Evolutionary conservation across 2,888 invertebrate genomes (phyloP).

Genomic region (Bombylius discolor): DNA sequence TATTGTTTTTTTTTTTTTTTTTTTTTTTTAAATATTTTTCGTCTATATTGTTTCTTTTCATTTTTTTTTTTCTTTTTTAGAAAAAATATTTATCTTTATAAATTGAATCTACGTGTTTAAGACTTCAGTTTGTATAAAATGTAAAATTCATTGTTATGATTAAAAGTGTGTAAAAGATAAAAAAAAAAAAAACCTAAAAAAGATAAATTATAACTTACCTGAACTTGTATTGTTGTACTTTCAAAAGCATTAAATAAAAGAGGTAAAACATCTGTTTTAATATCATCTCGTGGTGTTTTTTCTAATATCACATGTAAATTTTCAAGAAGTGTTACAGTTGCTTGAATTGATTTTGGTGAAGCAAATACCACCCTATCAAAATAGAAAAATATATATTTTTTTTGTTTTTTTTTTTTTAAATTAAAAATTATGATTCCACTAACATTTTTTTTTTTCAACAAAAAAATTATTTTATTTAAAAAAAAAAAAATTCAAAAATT

Average conservation of each 20-base stretch:
- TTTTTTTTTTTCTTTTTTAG: too few relatives aligned
- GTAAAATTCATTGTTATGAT: too few relatives aligned
- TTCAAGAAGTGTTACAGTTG: slow-evolving; percentile 77
- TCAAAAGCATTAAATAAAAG: slow-evolving; percentile 79
- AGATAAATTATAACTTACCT: slow-evolving; percentile 44
- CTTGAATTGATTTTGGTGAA: slow-evolving; percentile 68
- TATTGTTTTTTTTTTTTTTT: too few relatives aligned
- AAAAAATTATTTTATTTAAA: too few relatives aligned
- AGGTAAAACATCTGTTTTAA: slow-evolving; percentile 70
- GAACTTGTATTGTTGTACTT: slow-evolving; percentile 75
- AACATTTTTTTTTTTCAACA: background rate
- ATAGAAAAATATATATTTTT: background rate
- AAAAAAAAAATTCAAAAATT: too few relatives aligned
- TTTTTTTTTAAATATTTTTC: too few relatives aligned
- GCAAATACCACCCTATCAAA: slow-evolving; percentile 54
- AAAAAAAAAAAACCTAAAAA: background rate
- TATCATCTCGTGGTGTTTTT: slow-evolving; percentile 70
- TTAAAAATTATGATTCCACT: background rate
- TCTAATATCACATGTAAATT: slow-evolving; percentile 78
- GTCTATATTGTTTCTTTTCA: too few relatives aligned
- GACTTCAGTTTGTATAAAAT: too few relatives aligned
- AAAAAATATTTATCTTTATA: too few relatives aligned
- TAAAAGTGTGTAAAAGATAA: too few relatives aligned
- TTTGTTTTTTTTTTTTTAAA: background rate
- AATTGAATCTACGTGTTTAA: too few relatives aligned